Evolutionary conservation across 2,113 vertebrate species (phyloP), one percentile per base, ranked within the genome.

Genomic region (Lynx canadensis): DNA sequence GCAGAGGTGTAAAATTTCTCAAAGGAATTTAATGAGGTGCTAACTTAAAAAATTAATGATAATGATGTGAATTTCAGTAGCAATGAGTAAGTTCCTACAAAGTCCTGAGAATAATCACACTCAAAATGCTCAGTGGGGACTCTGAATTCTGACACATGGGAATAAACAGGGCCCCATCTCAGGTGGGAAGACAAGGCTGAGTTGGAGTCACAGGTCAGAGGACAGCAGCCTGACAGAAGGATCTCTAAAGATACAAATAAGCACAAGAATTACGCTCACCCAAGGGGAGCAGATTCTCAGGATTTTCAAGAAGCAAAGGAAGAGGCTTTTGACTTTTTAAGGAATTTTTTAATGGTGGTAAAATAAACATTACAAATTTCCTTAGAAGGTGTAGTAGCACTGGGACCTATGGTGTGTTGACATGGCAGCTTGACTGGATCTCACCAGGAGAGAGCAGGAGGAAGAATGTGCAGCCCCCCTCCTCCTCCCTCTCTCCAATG

Each of bases 11-110:
- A 69, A 87, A 50, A 81, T 96, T 95, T 78, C 21, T 96, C 89
- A 93, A 80, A 97, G 69, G 66, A 95, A 60, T 8, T 92, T 97
- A 97, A 98, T 94, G 76, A 97, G 29, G 25, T 89, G 36, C 52
- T 69, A 71, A 78, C 13, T 86, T 94, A 38, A 83, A 38, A 85
- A 81, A 50, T 33, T 66, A 81, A 36, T 89, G 87, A 80, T 94
- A 97, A 85, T 16, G 33, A 88, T 89, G 90, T 90, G 91, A 91
- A 80, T 96, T 86, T 95, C 87, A 92, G 55, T 79, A 93, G 33
- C 94, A 89, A 79, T 76, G 93, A 96, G 45, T 7, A 84, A 96
- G 81, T n/a, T 29, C 41, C 11, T 84, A 68, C 2, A 38, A 73
- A 27, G 45, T 80, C 15, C 45, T 95, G 18, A 97, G 60, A 85